These are phyloP conservation scores for Selene dorsalis DNA, from an alignment of 2,797 vertebrate genomes.

Conservation along the genomic window DNA sequence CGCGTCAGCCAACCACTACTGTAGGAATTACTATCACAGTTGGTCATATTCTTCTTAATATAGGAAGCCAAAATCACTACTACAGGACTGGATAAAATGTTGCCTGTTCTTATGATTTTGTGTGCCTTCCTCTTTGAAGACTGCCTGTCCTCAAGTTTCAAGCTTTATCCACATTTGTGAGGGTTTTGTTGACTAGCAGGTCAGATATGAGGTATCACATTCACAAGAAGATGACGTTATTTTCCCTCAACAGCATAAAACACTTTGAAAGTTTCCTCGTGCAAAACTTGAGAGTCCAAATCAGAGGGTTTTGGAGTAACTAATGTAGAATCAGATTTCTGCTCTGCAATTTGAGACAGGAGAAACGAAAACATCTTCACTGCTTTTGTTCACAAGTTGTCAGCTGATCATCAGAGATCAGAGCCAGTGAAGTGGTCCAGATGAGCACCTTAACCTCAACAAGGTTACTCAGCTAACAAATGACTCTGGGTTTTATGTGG, in stretches of 20 bases:
- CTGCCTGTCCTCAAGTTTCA: slow-evolving; percentile 21
- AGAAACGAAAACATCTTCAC: slow-evolving; percentile 6
- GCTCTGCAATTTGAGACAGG: slow-evolving; percentile 20
- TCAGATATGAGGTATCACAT: slow-evolving; percentile 26
- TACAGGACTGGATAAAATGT: too few relatives aligned
- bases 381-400: slow-evolving; percentile 15
- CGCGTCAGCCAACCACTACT: too few relatives aligned
- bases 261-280: slow-evolving; percentile 20
- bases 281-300: slow-evolving; percentile 21
- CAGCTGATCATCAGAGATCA: slow-evolving; percentile 46
- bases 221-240: slow-evolving; percentile 36
- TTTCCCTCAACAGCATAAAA: neutral
- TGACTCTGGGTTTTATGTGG: slow-evolving; percentile 2
- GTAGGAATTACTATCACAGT: too few relatives aligned
- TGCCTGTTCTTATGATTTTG: too few relatives aligned
- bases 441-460: slow-evolving; percentile 15
- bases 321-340: slow-evolving; percentile 39
- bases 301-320: slow-evolving; percentile 24
- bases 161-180: slow-evolving; percentile 13
- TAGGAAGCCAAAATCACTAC: too few relatives aligned
- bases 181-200: slow-evolving; percentile 12
- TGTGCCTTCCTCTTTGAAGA: too few relatives aligned
- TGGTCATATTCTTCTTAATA: too few relatives aligned
- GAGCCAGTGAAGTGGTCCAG: neutral
- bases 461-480: slow-evolving; percentile 29